phyloP scores from a whole-genome alignment of 2,888 invertebrate species.

The Hydropsyche betteni region DNA sequence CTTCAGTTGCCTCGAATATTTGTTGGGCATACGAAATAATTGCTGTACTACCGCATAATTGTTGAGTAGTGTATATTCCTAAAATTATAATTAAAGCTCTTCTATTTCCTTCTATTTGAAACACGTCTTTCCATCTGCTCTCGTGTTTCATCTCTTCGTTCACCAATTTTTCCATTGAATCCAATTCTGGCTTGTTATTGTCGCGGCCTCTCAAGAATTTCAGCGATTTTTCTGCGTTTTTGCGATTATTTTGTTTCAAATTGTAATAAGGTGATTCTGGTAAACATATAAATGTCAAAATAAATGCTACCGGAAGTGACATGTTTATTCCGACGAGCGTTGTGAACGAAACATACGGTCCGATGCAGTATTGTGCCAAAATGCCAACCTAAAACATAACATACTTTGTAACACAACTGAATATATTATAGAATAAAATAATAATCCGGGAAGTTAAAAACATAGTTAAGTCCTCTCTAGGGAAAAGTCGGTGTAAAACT shows the following conservation, averaged over 20 bases:
- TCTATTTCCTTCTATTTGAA: conserved; percentile 63
- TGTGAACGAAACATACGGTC: conserved; percentile 68
- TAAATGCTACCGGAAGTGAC: conserved; percentile 66
- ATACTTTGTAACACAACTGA: conserved; percentile 34
- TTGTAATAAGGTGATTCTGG: conserved; percentile 74
- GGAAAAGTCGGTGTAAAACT: conserved; percentile 28
- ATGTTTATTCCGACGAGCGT: conserved; percentile 67
- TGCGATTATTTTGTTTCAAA: conserved; percentile 62
- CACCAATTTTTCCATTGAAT: conserved; percentile 65
- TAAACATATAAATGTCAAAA: conserved; percentile 68
- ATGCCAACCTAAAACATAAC: conserved; percentile 64
- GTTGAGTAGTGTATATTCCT: conserved; percentile 69
- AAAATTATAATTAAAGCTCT: conserved; percentile 69
- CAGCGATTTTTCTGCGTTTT: conserved; percentile 67
- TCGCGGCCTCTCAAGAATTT: conserved; percentile 66
- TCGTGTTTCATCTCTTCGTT: conserved; percentile 66
- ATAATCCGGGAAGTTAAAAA: not conserved
- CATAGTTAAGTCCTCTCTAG: too few relatives aligned
- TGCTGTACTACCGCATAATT: conserved; percentile 71
- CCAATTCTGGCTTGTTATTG: conserved; percentile 67
- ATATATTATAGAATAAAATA: not conserved
- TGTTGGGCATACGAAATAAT: conserved; percentile 69
- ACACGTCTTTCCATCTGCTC: conserved; percentile 63
- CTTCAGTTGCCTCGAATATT: conserved; percentile 64
- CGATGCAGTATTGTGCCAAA: conserved; percentile 69